Percentiles rank a stretch among this genome's conserved stretches.
Conservation (phyloP, 2,797 vertebrate genomes). For the Darevskia mixta region DNA sequence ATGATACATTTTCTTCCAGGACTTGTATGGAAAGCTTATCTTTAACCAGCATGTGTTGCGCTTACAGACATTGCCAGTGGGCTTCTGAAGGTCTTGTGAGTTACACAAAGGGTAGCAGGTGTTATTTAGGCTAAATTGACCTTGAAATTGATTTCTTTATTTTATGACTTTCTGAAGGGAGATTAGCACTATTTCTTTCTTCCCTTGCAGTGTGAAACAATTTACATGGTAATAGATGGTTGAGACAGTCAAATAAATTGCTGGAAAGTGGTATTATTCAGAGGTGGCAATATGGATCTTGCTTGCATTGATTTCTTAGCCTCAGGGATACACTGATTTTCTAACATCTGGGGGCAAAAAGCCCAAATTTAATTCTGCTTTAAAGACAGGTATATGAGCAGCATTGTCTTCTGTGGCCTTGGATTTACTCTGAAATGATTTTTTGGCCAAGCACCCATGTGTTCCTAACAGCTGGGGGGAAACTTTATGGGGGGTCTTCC, state of each 20-base stretch:
- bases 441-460: too few species aligned
- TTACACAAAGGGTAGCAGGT: constrained; percentile 81
- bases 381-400: constrained; percentile 61
- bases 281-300: constrained; percentile 70
- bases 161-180: constrained; percentile 83
- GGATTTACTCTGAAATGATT: constrained; percentile 43
- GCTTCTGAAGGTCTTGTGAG: constrained; percentile 65
- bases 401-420: constrained; percentile 46
- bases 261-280: constrained; percentile 76
- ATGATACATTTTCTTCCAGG: background rate
- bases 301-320: constrained; percentile 74
- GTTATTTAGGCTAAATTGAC: constrained; percentile 86
- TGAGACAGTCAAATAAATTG: constrained; percentile 81
- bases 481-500: background rate
- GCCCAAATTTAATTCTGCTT: constrained; percentile 72
- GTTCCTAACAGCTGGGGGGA: too few species aligned
- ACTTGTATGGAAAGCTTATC: constrained; percentile 50
- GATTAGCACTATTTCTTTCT: constrained; percentile 79
- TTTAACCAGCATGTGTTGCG: constrained; percentile 40
- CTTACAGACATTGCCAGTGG: constrained; percentile 63
- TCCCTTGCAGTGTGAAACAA: constrained; percentile 76
- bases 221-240: constrained; percentile 84
- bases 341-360: constrained; percentile 67
- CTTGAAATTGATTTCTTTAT: constrained; percentile 89
- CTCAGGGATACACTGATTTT: constrained; percentile 71